These are phyloP conservation scores for Rugalucina vietnamica DNA, from an alignment of 2,888 invertebrate species.

Conservation along the genomic window DNA sequence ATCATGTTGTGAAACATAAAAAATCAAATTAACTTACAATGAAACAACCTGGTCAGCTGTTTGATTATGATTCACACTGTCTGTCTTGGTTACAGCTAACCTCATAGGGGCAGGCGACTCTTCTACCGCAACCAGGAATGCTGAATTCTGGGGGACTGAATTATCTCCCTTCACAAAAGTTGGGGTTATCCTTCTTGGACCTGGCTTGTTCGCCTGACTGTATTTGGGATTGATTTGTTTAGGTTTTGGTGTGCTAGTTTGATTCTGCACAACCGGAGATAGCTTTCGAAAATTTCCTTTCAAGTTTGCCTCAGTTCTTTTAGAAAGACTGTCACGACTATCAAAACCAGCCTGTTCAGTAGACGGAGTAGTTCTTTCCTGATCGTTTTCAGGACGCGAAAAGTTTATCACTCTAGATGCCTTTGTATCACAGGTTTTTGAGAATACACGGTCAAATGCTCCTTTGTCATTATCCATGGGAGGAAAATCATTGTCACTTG, in stretches of 20 bases:
- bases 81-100: too few species aligned
- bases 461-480: slow-evolving; percentile 58
- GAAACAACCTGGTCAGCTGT: too few species aligned
- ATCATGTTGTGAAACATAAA: too few species aligned
- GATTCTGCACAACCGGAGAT: slow-evolving; percentile 30
- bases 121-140: slow-evolving; percentile 64
- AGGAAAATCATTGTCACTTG: slow-evolving; percentile 73
- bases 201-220: neutral
- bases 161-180: slow-evolving; percentile 65
- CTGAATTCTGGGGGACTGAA: slow-evolving; percentile 60
- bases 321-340: neutral
- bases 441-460: slow-evolving; percentile 3
- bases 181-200: slow-evolving; percentile 64
- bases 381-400: slow-evolving; percentile 18
- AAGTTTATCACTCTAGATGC: slow-evolving; percentile 60
- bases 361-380: neutral
- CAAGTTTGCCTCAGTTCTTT: neutral
- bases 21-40: too few species aligned
- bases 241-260: slow-evolving; percentile 32
- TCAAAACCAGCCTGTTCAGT: too few species aligned
- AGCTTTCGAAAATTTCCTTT: neutral
- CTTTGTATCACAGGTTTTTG: slow-evolving; percentile 45
- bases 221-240: slow-evolving; percentile 1
- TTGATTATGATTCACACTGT: too few species aligned
- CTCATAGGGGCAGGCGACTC: slow-evolving; percentile 3